These are phyloP conservation scores for Temnothorax curvispinosus DNA, from an alignment of 1,140 invertebrate genomes.

Conservation along the genomic window DNA sequence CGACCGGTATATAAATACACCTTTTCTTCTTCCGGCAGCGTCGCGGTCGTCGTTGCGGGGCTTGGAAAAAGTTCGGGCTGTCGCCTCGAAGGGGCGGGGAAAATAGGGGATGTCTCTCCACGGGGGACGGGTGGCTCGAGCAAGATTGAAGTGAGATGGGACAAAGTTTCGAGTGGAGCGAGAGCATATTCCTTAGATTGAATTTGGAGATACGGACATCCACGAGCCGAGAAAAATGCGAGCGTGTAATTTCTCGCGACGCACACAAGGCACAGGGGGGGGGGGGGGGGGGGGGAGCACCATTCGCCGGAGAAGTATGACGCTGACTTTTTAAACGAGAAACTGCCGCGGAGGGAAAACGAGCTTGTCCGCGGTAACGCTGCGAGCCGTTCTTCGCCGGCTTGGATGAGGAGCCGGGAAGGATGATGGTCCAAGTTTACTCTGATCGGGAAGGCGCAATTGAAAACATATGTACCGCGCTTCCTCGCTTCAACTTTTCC, in stretches of 20 bases:
- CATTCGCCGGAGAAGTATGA: conserved; percentile 21
- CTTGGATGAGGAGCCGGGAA: background rate
- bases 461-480: conserved; percentile 42
- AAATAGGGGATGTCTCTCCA: background rate
- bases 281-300: background rate
- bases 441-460: conserved; percentile 9
- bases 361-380: background rate
- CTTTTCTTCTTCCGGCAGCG: conserved; percentile 19
- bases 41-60: background rate
- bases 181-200: conserved; percentile 65
- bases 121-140: background rate
- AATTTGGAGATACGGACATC: conserved; percentile 57
- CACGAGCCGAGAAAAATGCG: conserved; percentile 51
- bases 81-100: background rate
- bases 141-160: conserved; percentile 19
- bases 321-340: conserved; percentile 52
- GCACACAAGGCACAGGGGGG: background rate
- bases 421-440: background rate
- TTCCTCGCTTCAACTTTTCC: conserved; percentile 26
- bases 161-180: conserved; percentile 55
- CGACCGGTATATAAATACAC: conserved; percentile 65
- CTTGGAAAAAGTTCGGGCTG: conserved; percentile 50
- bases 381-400: background rate
- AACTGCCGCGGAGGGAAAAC: conserved; percentile 36
- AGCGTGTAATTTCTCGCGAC: conserved; percentile 67